A percentile compares a stretch with the other conserved stretches of the same genome.
Evolutionary conservation across 92 coral and sea anemone species (phyloP).

Genomic region (Siderastrea radians): DNA sequence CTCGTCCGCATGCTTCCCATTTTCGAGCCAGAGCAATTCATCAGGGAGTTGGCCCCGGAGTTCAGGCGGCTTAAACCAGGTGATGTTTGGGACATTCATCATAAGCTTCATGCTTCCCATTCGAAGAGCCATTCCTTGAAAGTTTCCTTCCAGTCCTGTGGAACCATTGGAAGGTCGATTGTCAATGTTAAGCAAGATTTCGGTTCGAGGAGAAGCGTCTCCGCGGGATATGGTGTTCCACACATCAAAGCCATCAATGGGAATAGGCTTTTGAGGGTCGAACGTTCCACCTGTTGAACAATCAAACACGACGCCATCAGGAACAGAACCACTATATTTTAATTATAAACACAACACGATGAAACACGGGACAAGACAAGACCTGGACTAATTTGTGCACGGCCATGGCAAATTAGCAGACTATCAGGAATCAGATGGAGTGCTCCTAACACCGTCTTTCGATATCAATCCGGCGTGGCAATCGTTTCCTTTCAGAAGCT

Average conservation of each 20-base stretch:
- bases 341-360: no score
- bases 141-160: background rate
- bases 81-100: slow-evolving; percentile 64
- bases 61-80: slow-evolving; percentile 82
- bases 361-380: no score
- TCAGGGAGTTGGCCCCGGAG: slow-evolving; percentile 8
- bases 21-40: background rate
- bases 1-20: slow-evolving; percentile 10
- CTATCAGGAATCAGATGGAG: no score
- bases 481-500: no score
- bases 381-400: no score
- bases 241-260: slow-evolving; percentile 60
- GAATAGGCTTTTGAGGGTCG: slow-evolving; percentile 26
- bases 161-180: slow-evolving; percentile 18
- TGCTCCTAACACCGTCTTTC: no score
- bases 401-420: no score
- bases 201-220: slow-evolving; percentile 56
- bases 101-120: slow-evolving; percentile 75
- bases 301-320: background rate
- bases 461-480: no score
- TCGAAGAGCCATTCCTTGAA: slow-evolving; percentile 71
- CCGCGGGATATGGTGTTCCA: slow-evolving; percentile 63
- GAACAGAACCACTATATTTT: background rate
- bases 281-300: slow-evolving; percentile 49
- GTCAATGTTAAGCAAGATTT: slow-evolving; percentile 63